phyloP scores from a whole-genome alignment of 2,797 vertebrate species.

The Eurystomus glaucurus region DNA sequence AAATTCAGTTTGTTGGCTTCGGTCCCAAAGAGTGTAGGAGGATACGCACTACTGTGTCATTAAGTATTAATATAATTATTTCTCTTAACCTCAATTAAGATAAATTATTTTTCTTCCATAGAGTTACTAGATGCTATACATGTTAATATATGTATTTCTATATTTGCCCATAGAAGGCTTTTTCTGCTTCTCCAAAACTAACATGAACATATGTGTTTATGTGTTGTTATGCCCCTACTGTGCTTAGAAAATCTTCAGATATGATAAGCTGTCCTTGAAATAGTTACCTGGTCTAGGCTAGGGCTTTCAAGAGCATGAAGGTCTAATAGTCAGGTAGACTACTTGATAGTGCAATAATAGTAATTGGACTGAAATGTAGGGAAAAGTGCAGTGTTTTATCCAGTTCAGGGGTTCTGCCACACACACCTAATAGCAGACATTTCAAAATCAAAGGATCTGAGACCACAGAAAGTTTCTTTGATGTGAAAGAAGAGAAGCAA shows the following conservation, averaged over 20 bases:
- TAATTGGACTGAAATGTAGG: conserved; percentile 78
- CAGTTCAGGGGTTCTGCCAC: conserved; percentile 53
- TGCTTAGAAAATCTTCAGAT: neutral
- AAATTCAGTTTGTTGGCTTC: neutral
- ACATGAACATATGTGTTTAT: neutral
- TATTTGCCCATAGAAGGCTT: neutral
- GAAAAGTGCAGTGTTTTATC: conserved; percentile 78
- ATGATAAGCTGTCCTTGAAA: neutral
- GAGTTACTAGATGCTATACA: neutral
- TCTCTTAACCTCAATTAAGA: neutral
- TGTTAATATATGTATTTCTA: neutral
- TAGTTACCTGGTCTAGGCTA: conserved; percentile 13
- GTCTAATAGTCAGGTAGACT: conserved; percentile 79
- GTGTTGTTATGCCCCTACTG: neutral
- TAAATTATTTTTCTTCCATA: neutral
- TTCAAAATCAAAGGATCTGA: conserved; percentile 61
- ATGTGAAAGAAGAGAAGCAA: conserved; percentile 58
- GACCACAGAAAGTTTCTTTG: conserved; percentile 42
- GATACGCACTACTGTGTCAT: neutral
- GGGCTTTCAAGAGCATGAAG: conserved; percentile 69
- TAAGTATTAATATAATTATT: neutral
- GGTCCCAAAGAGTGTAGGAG: neutral
- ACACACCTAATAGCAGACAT: conserved; percentile 64
- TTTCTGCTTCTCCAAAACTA: neutral
- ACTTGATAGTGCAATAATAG: conserved; percentile 81